Evolutionary conservation across 2,888 invertebrate species (phyloP).

Genomic region (Empis livida): DNA sequence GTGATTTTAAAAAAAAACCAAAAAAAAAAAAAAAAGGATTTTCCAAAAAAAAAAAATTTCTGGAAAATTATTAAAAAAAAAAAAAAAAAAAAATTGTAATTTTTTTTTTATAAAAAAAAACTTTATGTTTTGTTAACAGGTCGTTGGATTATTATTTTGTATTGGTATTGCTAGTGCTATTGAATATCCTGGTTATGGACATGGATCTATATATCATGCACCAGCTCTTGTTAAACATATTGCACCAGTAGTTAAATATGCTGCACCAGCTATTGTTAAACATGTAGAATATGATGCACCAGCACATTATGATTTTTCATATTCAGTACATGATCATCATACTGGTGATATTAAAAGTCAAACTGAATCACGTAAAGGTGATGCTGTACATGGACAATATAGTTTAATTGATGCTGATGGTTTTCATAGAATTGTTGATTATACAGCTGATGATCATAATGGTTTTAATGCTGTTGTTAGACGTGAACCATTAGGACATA

Average conservation of each 20-base stretch:
- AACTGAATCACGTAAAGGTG: constrained; percentile 40
- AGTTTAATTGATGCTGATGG: constrained; percentile 42
- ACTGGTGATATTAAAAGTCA: constrained; percentile 43
- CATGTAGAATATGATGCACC: constrained; percentile 31
- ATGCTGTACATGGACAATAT: constrained; percentile 41
- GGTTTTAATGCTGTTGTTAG: constrained; percentile 44
- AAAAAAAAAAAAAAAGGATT: background rate
- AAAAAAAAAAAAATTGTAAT: background rate
- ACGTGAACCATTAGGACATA: constrained; percentile 37
- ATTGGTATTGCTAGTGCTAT: constrained; percentile 25
- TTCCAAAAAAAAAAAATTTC: background rate
- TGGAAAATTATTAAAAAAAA: background rate
- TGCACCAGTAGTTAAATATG: constrained; percentile 20
- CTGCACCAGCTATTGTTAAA: constrained; percentile 15
- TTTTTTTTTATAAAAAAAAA: background rate
- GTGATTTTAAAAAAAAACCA: background rate
- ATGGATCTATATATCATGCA: constrained; percentile 12
- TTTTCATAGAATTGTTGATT: constrained; percentile 40
- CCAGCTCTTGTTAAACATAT: constrained; percentile 20
- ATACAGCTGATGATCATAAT: constrained; percentile 40
- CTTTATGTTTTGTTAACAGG: constrained; percentile 13
- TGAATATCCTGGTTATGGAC: constrained; percentile 16
- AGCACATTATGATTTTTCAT: constrained; percentile 39
- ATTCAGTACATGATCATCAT: constrained; percentile 39
- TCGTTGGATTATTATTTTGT: constrained; percentile 22